phyloP scores from a whole-genome alignment of 2,888 invertebrate species.

The Megalurothrips usitatus region DNA sequence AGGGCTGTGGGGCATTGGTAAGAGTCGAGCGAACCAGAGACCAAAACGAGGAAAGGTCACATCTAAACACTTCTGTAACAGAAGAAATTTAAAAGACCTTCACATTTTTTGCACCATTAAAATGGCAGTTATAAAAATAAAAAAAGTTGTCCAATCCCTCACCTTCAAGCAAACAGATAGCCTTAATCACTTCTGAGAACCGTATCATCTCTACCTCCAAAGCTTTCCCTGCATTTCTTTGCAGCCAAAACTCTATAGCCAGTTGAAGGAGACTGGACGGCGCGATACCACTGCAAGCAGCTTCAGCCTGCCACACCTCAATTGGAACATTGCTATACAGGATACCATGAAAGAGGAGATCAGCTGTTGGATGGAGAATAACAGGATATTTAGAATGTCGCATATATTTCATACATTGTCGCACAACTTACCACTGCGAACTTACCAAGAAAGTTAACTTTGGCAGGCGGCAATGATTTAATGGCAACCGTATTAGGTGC shows the following conservation, averaged over 20 bases:
- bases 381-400: not conserved
- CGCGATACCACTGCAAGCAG: constrained; percentile 50
- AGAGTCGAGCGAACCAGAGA: constrained; percentile 66
- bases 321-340: constrained; percentile 45
- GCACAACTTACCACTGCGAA: too few relatives aligned
- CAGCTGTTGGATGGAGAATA: constrained; percentile 41
- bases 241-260: constrained; percentile 67
- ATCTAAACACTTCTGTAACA: constrained; percentile 33
- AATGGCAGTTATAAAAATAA: constrained; percentile 22
- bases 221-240: constrained; percentile 49
- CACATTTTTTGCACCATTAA: constrained; percentile 5
- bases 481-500: not conserved
- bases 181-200: constrained; percentile 60
- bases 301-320: constrained; percentile 45
- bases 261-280: constrained; percentile 66
- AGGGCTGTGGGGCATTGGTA: constrained; percentile 66
- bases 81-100: constrained; percentile 23
- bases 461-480: constrained; percentile 45
- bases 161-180: constrained; percentile 60
- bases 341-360: constrained; percentile 47
- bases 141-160: constrained; percentile 37
- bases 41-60: constrained; percentile 75
- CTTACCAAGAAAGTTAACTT: constrained; percentile 34
- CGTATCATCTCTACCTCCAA: constrained; percentile 61
- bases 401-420: not conserved